phyloP scores from a whole-genome alignment of 1,140 invertebrate genomes.

The Physella acuta region DNA sequence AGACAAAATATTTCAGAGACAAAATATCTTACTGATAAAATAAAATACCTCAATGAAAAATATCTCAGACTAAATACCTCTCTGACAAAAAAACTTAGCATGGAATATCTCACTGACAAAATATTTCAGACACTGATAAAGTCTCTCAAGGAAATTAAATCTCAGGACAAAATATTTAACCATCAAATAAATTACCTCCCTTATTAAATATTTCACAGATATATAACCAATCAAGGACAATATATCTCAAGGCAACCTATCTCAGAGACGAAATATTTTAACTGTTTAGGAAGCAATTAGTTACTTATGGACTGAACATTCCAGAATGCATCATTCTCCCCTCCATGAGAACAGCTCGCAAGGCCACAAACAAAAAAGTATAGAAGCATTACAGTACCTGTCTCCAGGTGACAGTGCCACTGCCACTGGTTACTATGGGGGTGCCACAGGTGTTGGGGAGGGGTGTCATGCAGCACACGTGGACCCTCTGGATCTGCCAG shows the following conservation, averaged over 20 bases:
- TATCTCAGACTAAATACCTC: too few relatives aligned
- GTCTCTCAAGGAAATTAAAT: background rate
- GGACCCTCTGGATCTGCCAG: constrained; percentile 4
- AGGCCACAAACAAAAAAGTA: too few relatives aligned
- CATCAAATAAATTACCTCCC: background rate
- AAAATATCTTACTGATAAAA: too few relatives aligned
- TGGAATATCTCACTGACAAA: background rate
- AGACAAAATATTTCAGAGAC: too few relatives aligned
- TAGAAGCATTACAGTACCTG: too few relatives aligned
- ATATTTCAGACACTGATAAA: background rate
- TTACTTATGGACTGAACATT: background rate
- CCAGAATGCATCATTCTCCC: background rate
- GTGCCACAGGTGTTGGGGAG: constrained; percentile 11
- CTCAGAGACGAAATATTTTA: background rate
- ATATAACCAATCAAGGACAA: background rate
- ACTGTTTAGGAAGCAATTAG: background rate
- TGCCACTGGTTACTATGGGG: constrained; percentile 17
- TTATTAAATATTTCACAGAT: background rate
- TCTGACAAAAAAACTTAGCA: background rate
- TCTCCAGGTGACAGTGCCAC: constrained; percentile 17
- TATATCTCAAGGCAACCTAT: background rate
- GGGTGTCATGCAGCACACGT: constrained; percentile 2
- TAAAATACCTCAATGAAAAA: too few relatives aligned
- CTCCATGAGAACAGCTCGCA: background rate
- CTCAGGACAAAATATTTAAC: background rate